Evolutionary conservation across 2,888 invertebrate species (phyloP).

Genomic region (Scotopteryx bipunctaria): DNA sequence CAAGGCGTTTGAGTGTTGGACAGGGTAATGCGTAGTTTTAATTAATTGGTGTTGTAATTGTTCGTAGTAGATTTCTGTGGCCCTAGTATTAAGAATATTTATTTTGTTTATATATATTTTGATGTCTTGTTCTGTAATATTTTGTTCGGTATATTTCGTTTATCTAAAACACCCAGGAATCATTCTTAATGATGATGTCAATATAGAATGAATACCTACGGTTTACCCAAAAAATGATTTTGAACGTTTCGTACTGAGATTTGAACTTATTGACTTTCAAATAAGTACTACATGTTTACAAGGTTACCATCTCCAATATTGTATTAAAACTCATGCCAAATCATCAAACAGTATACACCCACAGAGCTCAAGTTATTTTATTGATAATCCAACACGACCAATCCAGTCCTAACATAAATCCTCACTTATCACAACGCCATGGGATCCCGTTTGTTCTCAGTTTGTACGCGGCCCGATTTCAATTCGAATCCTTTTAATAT

Average conservation of each 20-base stretch:
- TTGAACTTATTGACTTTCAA: background rate
- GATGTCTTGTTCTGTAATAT: background rate
- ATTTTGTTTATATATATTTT: background rate
- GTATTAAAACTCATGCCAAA: background rate
- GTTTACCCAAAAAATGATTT: too few relatives aligned
- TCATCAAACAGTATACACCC: slow-evolving; percentile 6
- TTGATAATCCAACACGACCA: slow-evolving; percentile 27
- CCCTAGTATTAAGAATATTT: background rate
- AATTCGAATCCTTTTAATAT: slow-evolving; percentile 11
- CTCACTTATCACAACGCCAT: slow-evolving; percentile 24
- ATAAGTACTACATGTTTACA: background rate
- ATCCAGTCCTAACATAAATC: slow-evolving; percentile 29
- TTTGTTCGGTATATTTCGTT: too few relatives aligned
- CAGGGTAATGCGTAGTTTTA: slow-evolving; percentile 14
- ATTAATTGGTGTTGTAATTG: slow-evolving; percentile 16
- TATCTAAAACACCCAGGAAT: too few relatives aligned
- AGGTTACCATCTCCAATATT: background rate
- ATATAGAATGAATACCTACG: too few relatives aligned
- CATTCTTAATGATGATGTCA: too few relatives aligned
- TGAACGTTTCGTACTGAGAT: too few relatives aligned
- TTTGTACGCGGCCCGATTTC: slow-evolving; percentile 18
- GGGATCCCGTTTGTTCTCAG: slow-evolving; percentile 25
- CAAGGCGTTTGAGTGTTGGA: slow-evolving; percentile 25
- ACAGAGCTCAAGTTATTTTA: slow-evolving; percentile 23
- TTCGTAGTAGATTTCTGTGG: background rate